Evolutionary conservation across 2,888 invertebrate genomes (phyloP), one percentile per base, ranked within the genome.

Genomic region (Fragum fragum): DNA sequence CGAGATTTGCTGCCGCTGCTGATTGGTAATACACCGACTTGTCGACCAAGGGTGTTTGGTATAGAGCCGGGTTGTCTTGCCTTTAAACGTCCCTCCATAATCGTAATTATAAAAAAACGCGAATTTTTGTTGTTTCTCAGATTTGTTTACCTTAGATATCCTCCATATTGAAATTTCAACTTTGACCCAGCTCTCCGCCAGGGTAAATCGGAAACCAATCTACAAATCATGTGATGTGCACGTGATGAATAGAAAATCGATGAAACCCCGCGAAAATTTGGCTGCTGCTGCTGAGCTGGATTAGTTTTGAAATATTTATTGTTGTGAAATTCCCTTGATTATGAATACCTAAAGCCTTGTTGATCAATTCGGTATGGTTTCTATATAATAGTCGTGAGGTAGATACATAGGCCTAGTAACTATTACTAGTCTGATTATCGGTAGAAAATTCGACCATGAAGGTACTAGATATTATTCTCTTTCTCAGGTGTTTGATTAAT

Each of bases 21-120:
- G 21, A 91, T 86, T 1, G 90, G 90, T 39, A 91, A 47, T 69
- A 90, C 87, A 23, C 90, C 90, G 53, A 91, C 86, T 76, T 87
- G 90, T 72, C 89, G 79, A 47, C 90, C 90, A 21, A 91, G 74
- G n/a, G 88, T 75, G n/a, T 73, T 86, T 9, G 90, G 89, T 55
- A 91, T 81, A n/a, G 87, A 55, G 68, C 86, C 83, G 32, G 73
- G 81, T 28, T 75, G 77, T 76, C 87, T 81, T 42, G 88, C 72
- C 71, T 90, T 90, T 7, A 90, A 39, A 74, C 87, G 84, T 32
- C 87, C 85, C 53, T 90, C 89, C 89, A 90, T 90, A 9, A 32
- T 82, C 18, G 32, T 7, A 61, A 1, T 55, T 55, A 53, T 36
- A 1, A 18, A 42, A 36, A 14, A 16, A 21, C 26, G 7, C 21